A percentile compares a stretch with the other conserved stretches of the same genome.
phyloP scores from a whole-genome alignment of 2,113 vertebrate species.

The Raja brachyura region DNA sequence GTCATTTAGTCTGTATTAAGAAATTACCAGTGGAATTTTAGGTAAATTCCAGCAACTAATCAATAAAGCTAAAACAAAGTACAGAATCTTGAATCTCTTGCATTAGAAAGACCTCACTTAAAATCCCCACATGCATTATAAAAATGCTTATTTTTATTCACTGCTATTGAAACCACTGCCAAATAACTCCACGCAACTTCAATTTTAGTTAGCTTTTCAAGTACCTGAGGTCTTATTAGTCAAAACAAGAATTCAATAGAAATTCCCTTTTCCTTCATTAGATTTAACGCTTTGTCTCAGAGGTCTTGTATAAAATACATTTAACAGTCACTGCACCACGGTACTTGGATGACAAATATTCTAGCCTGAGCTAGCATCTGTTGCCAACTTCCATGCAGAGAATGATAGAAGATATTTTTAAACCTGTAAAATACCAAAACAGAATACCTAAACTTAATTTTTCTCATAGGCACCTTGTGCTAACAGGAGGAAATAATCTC shows the following conservation, averaged over 20 bases:
- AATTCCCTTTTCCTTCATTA: constrained; percentile 13
- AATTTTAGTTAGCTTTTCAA: neutral
- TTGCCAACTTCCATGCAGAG: neutral
- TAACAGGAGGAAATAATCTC: neutral
- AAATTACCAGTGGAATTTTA: neutral
- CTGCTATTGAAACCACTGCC: neutral
- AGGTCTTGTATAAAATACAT: neutral
- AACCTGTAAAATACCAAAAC: neutral
- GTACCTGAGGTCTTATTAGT: neutral
- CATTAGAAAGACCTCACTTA: neutral
- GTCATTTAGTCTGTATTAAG: neutral
- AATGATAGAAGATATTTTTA: neutral
- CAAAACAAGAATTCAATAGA: neutral
- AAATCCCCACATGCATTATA: neutral
- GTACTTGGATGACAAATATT: neutral
- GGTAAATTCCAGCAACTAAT: neutral
- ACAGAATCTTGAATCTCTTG: neutral
- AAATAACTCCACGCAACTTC: neutral
- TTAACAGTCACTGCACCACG: neutral
- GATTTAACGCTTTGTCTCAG: neutral
- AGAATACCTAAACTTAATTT: constrained; percentile 9
- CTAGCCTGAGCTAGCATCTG: neutral
- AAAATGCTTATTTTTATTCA: neutral
- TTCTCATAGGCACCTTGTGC: neutral
- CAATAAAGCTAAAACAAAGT: neutral